A percentile compares a stretch with the other conserved stretches of the same genome.
Evolutionary conservation across 2,797 vertebrate genomes (phyloP).

Genomic region (Microchirus variegatus): DNA sequence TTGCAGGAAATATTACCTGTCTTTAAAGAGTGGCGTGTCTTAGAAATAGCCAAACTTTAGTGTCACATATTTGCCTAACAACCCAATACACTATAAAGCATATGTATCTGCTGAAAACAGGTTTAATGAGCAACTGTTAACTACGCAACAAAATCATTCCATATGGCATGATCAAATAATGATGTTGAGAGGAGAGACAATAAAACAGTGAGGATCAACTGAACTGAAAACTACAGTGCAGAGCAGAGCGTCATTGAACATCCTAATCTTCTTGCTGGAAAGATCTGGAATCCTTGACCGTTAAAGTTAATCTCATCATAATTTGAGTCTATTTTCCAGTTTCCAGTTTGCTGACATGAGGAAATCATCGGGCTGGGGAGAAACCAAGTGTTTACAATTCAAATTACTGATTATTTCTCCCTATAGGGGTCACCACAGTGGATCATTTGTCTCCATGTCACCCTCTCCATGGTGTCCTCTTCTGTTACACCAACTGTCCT

Average conservation of each 20-base stretch:
- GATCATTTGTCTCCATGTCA: too few species aligned
- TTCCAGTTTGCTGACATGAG: slow-evolving; percentile 75
- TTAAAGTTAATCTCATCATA: slow-evolving; percentile 76
- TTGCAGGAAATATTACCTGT: background rate
- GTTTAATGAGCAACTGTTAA: background rate
- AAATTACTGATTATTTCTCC: slow-evolving; percentile 50
- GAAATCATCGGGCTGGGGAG: slow-evolving; percentile 69
- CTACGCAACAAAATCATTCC: too few species aligned
- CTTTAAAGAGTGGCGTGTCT: too few species aligned
- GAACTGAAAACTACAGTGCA: slow-evolving; percentile 35
- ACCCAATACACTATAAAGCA: too few species aligned
- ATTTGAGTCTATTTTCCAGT: slow-evolving; percentile 71
- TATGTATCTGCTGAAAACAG: background rate
- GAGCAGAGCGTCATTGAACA: slow-evolving; percentile 42
- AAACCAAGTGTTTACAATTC: slow-evolving; percentile 73
- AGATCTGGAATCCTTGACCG: slow-evolving; percentile 74
- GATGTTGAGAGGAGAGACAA: slow-evolving; percentile 5
- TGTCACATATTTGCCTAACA: too few species aligned
- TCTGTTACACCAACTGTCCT: too few species aligned
- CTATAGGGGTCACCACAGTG: too few species aligned
- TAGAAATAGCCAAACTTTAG: too few species aligned
- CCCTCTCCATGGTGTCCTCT: too few species aligned
- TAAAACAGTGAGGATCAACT: slow-evolving; percentile 13
- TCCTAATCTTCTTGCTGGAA: slow-evolving; percentile 67
- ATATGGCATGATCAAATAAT: slow-evolving; percentile 4